These are phyloP conservation scores for Catalaphyllia jardinei DNA, from an alignment of 64 coral and sea anemone species.

Conservation along the genomic window DNA sequence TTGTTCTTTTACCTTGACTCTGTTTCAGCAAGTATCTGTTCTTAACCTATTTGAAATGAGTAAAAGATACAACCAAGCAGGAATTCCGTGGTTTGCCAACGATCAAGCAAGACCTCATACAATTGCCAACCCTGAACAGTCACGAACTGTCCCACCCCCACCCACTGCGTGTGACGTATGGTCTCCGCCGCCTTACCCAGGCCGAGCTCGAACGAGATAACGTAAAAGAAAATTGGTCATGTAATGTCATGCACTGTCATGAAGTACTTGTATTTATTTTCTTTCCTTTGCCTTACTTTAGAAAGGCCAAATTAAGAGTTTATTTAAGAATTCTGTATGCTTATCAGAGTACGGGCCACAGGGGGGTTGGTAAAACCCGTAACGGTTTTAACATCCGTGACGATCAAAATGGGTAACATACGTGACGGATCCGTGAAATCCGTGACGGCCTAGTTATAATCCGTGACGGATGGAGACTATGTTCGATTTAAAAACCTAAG, in stretches of 20 bases:
- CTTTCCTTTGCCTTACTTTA: no score
- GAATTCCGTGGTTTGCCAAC: neutral
- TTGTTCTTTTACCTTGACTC: slow-evolving; percentile 24
- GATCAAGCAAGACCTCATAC: slow-evolving; percentile 40
- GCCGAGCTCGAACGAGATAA: slow-evolving; percentile 50
- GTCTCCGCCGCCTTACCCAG: slow-evolving; percentile 35
- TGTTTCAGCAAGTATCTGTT: slow-evolving; percentile 50
- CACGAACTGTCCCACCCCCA: slow-evolving; percentile 44
- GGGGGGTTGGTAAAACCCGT: no score
- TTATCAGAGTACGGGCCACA: no score
- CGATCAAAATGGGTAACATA: no score
- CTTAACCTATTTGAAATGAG: slow-evolving; percentile 60
- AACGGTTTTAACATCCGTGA: no score
- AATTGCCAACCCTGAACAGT: slow-evolving; percentile 7
- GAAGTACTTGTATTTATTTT: neutral
- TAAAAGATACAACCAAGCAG: slow-evolving; percentile 29
- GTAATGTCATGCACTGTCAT: neutral
- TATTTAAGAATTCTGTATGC: no score
- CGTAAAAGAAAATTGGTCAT: neutral
- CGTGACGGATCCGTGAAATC: no score
- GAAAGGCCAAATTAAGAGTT: no score
- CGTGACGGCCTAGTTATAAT: no score
- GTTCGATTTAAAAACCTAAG: no score
- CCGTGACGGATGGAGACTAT: no score
- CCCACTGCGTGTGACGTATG: slow-evolving; percentile 49